Base-by-base conservation (phyloP, 2,113 vertebrate species). In the Empidonax traillii region DNA sequence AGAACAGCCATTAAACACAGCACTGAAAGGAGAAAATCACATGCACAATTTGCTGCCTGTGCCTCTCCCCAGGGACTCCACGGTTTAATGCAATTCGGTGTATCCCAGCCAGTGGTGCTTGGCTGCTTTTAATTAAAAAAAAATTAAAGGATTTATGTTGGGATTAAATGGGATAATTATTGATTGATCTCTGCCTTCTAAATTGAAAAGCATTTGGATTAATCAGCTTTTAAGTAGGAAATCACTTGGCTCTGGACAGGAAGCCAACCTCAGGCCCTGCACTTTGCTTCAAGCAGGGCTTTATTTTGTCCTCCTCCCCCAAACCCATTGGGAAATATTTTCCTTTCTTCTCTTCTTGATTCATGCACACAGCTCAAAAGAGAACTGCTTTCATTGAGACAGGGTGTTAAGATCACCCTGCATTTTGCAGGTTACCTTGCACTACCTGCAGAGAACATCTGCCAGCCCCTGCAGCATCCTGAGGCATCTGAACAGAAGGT, bases 151-250 rank as follows among this genome's bases (percentile, higher is more conserved):
- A 96, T 97, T 97, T 97, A 96, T 97, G 94, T 93, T 96, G 89
- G 96, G 96, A 97, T 97, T 97, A 97, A 97, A 96, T 95, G 95
- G 97, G 93, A 97, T 97, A 96, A 97, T 97, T 97, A 97, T 97
- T 97, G 97, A 97, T 96, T 97, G 97, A 97, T 97, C 89, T 96
- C 96, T 96, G 95, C 96, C 79, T 96, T 96, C 96, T 97, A 97
- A 97, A 97, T 97, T 97, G 97, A 97, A 97, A 96, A 97, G 96
- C 96, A 96, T 95, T 97, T 96, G 97, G 92, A 97, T 96, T 97
- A 97, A 97, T 97, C 97, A 97, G 93, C 96, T 96, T 97, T 97
- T 96, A 97, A 97, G 94, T 80, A 96, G 97, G 95, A 96, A 97
- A 97, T 97, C 92, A 87, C 94, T 97, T 1, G 0, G 35, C 46